phyloP scores from a whole-genome alignment of 2,113 vertebrate species.

The Mus musculus region GRCm39 chr3:49903001-49903500 shows the following conservation, averaged over 20 bases:
- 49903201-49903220: neutral
- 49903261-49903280: slow-evolving; percentile 40
- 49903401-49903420: neutral
- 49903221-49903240: slow-evolving; percentile 48
- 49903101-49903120: neutral
- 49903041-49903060: neutral
- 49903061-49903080: neutral
- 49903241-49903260: slow-evolving; percentile 62
- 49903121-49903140: neutral
- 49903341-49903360: slow-evolving; percentile 61
- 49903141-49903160: neutral
- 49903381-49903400: slow-evolving; percentile 68
- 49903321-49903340: slow-evolving; percentile 55
- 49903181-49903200: neutral
- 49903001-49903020: neutral
- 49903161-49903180: neutral
- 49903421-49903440: slow-evolving; percentile 45
- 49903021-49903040: neutral
- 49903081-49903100: neutral
- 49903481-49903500: slow-evolving; percentile 69
- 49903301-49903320: slow-evolving; percentile 53
- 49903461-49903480: slow-evolving; percentile 57
- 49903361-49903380: slow-evolving; percentile 52
- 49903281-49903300: slow-evolving; percentile 32
- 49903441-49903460: slow-evolving; percentile 62